phyloP scores from a whole-genome alignment of 2,113 vertebrate genomes.

The Holacanthus passer region DNA sequence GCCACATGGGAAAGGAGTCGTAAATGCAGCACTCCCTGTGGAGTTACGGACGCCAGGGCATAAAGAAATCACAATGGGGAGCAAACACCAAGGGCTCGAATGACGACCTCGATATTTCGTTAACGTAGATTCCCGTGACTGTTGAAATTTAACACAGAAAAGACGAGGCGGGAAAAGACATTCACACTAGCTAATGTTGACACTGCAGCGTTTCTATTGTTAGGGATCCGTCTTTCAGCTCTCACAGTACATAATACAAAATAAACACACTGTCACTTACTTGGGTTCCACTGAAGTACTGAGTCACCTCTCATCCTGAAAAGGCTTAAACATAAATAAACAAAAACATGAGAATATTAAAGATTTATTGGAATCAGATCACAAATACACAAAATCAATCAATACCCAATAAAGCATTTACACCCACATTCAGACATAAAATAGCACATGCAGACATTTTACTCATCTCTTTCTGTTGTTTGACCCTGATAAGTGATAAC shows the following conservation, averaged over 20 bases:
- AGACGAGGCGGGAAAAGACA: constrained; percentile 15
- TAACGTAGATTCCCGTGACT: constrained; percentile 42
- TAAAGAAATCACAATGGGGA: constrained; percentile 59
- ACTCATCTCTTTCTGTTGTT: constrained; percentile 5
- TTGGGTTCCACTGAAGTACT: not conserved
- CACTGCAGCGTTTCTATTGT: constrained; percentile 30
- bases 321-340: not conserved
- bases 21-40: constrained; percentile 58
- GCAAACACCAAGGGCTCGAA: constrained; percentile 50
- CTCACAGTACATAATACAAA: not conserved
- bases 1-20: constrained; percentile 49
- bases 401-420: no score
- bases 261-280: constrained; percentile 10
- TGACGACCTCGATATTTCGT: constrained; percentile 51
- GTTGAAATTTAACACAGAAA: constrained; percentile 29
- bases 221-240: constrained; percentile 8
- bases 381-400: constrained; percentile 25
- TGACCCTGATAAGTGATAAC: constrained; percentile 20
- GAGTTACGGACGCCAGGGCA: constrained; percentile 49
- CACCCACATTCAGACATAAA: constrained; percentile 47
- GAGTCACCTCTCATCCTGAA: constrained; percentile 1
- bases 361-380: constrained; percentile 63
- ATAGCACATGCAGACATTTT: constrained; percentile 20
- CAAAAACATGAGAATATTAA: constrained; percentile 15
- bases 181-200: constrained; percentile 29